Base-by-base conservation (phyloP, 1,140 invertebrate genomes). In the Hylyphantes graminicola region DNA sequence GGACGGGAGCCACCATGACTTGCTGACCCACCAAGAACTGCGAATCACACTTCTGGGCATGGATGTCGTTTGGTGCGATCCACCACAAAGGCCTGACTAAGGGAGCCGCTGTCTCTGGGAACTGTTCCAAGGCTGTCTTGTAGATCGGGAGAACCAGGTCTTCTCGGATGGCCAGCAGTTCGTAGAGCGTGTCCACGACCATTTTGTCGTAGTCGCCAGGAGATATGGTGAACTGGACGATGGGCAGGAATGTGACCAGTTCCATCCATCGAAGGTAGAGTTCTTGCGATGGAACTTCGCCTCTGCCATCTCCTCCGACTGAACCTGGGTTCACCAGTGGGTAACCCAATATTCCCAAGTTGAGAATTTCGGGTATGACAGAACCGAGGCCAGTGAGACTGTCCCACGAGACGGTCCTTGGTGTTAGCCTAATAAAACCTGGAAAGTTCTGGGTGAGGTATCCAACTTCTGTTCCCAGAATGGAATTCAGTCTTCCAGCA, bases 201-300 rank as follows among this genome's bases (percentile, higher is more conserved):
- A 93, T 93, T 87, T 95, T 93, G 15, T 93, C 90, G 87, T 97
- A 98, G 87, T 96, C 94, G 88, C 94, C 96, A 0, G 97, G 97
- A 8, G 96, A 89, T 87, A 96, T 93, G 0, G 95, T 96, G 87
- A 97, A 97, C 88, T 97, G 94, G 88, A 98, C 94, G 0, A 96
- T 94, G 0, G 97, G 96, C 67, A 99, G 88, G 88, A 98, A 98
- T 0, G 95, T 94, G n/a, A 95, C 94, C 83, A 97, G 90, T 88
- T 98, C 95, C n/a, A 98, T 89, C 97, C 97, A 99, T 70, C 97
- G 91, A 68, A 97, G 93, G 88, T 96, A 99, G 9, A 99, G 90
- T 88, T 99, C 96, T 86, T 93, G 92, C 76, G 96, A 94, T 0
- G 95, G 95, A 15, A 95, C 87, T 72, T 64, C 61, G 35, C 35